Conservation (phyloP, 2,113 vertebrate genomes). For the Semnornis frantzii region DNA sequence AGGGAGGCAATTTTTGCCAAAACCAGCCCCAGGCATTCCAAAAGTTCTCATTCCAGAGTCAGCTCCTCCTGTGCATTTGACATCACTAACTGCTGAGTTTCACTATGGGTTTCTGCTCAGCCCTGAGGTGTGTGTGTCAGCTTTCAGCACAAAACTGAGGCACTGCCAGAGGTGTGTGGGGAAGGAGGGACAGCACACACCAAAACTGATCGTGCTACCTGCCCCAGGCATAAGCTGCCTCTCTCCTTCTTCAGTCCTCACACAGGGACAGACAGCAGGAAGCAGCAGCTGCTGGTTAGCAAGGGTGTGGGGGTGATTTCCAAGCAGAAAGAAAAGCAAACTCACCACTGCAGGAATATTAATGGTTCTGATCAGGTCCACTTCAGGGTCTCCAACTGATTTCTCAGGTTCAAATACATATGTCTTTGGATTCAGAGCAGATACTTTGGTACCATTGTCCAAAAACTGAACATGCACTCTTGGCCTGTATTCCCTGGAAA, state of each 20-base stretch:
- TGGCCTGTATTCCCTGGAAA: conserved; percentile 86
- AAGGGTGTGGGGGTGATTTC: background rate
- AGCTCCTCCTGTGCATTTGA: background rate
- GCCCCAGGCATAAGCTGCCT: background rate
- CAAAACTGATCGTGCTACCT: background rate
- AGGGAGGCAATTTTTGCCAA: background rate
- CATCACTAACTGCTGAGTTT: background rate
- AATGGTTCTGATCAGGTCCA: conserved; percentile 88
- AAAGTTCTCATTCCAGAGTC: background rate
- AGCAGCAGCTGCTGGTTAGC: background rate
- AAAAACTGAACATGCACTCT: conserved; percentile 86
- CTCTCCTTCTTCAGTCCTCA: background rate
- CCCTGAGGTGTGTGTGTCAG: background rate
- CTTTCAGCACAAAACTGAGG: background rate
- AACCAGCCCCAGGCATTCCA: background rate
- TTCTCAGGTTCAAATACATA: conserved; percentile 88
- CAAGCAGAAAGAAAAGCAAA: background rate
- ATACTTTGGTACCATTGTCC: conserved; percentile 88
- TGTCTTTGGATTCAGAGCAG: conserved; percentile 87
- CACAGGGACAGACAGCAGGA: background rate
- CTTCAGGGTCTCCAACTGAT: conserved; percentile 85
- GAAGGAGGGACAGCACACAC: background rate
- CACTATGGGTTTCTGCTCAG: background rate
- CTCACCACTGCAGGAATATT: conserved; percentile 94
- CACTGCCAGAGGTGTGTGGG: background rate